Percentiles rank a stretch among this genome's conserved stretches.
Conservation (phyloP, 2,888 invertebrate genomes). For the Pocota personata region DNA sequence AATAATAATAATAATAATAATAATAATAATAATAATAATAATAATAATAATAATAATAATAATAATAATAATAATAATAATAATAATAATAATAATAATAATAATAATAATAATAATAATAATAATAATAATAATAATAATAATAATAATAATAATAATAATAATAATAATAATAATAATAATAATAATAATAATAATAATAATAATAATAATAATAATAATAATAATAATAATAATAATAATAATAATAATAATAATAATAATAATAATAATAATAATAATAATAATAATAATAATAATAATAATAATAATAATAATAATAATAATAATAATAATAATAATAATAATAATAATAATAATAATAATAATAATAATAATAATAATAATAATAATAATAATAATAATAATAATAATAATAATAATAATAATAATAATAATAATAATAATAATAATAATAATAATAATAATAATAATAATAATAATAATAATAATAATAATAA, state of each 20-base stretch:
- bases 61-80: slow-evolving; percentile 19
- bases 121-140: slow-evolving; percentile 13
- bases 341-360: slow-evolving; percentile 10
- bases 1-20: slow-evolving; percentile 17
- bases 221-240: slow-evolving; percentile 17
- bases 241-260: slow-evolving; percentile 20
- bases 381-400: slow-evolving; percentile 8
- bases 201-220: slow-evolving; percentile 23
- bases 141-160: slow-evolving; percentile 2
- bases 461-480: too few species aligned
- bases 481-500: too few species aligned
- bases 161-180: slow-evolving; percentile 22
- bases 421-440: slow-evolving; percentile 21
- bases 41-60: slow-evolving; percentile 24
- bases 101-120: too few species aligned
- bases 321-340: slow-evolving; percentile 1
- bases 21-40: slow-evolving; percentile 28
- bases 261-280: slow-evolving; percentile 15
- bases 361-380: slow-evolving; percentile 10
- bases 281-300: slow-evolving; percentile 27
- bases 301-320: slow-evolving; percentile 13
- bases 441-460: slow-evolving; percentile 20
- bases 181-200: slow-evolving; percentile 9
- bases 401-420: slow-evolving; percentile 23
- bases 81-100: slow-evolving; percentile 19